phyloP scores from a whole-genome alignment of 1,140 invertebrate genomes.

The Apis cerana region DNA sequence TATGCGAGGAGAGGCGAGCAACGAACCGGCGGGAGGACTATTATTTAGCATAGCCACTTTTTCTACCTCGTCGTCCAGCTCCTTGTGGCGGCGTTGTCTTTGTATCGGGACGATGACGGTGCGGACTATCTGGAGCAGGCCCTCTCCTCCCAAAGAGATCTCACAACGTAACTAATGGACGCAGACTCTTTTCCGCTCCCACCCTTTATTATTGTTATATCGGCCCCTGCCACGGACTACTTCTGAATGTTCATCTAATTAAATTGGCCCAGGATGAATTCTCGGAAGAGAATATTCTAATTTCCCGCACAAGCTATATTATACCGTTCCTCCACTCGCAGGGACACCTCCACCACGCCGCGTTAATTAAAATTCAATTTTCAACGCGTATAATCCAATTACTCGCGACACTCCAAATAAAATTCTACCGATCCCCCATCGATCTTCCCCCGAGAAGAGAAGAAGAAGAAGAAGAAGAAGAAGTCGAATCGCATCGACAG shows the following conservation, averaged over 20 bases:
- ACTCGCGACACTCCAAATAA: background rate
- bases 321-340: background rate
- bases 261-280: conserved; percentile 37
- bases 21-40: conserved; percentile 69
- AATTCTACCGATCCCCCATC: background rate
- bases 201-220: conserved; percentile 77
- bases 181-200: conserved; percentile 67
- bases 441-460: background rate
- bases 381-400: too few relatives aligned
- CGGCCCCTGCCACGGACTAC: conserved; percentile 63
- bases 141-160: conserved; percentile 58
- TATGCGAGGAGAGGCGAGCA: conserved; percentile 65
- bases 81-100: conserved; percentile 74
- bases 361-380: background rate
- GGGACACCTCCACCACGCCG: too few relatives aligned
- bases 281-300: conserved; percentile 26
- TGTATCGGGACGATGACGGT: conserved; percentile 72
- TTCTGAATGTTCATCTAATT: conserved; percentile 41
- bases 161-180: conserved; percentile 73
- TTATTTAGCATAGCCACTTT: conserved; percentile 81
- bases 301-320: background rate
- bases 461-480: background rate
- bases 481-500: background rate
- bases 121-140: conserved; percentile 69
- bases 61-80: conserved; percentile 58